Evolutionary conservation across 2,888 invertebrate genomes (phyloP).

Genomic region (Gymnocheta viridis): DNA sequence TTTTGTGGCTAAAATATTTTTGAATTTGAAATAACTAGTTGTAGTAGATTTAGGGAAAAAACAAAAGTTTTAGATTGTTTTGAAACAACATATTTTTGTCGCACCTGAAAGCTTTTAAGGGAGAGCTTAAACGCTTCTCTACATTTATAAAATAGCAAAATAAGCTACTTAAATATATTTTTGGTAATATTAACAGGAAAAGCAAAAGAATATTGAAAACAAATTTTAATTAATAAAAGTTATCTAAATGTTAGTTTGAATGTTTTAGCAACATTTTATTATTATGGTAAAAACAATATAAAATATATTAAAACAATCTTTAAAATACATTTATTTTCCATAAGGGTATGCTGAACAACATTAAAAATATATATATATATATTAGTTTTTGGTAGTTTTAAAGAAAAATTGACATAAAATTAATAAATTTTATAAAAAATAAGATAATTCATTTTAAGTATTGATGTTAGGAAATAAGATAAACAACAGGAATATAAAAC

Average conservation of each 20-base stretch:
- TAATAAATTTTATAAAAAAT: neutral
- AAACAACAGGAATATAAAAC: neutral
- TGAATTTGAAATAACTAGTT: neutral
- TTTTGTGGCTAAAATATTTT: slow-evolving; percentile 7
- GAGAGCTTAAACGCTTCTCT: slow-evolving; percentile 26
- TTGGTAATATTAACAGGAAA: slow-evolving; percentile 41
- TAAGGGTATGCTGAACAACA: slow-evolving; percentile 50
- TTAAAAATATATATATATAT: slow-evolving; percentile 4
- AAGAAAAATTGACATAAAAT: neutral
- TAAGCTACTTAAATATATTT: slow-evolving; percentile 40
- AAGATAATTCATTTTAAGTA: neutral
- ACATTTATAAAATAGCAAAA: slow-evolving; percentile 18
- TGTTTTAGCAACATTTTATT: slow-evolving; percentile 67
- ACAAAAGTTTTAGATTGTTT: neutral
- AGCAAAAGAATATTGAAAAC: slow-evolving; percentile 12
- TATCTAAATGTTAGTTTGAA: slow-evolving; percentile 64
- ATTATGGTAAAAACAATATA: slow-evolving; percentile 41
- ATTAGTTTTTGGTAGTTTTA: slow-evolving; percentile 38
- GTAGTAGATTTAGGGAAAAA: slow-evolving; percentile 32
- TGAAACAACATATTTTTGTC: slow-evolving; percentile 40
- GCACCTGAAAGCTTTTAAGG: slow-evolving; percentile 64
- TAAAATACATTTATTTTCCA: slow-evolving; percentile 74
- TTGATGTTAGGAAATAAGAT: neutral
- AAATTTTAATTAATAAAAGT: slow-evolving; percentile 35
- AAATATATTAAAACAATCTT: slow-evolving; percentile 68